Evolutionary conservation across 2,797 vertebrate species (phyloP).

Genomic region (Bucorvus abyssinicus): DNA sequence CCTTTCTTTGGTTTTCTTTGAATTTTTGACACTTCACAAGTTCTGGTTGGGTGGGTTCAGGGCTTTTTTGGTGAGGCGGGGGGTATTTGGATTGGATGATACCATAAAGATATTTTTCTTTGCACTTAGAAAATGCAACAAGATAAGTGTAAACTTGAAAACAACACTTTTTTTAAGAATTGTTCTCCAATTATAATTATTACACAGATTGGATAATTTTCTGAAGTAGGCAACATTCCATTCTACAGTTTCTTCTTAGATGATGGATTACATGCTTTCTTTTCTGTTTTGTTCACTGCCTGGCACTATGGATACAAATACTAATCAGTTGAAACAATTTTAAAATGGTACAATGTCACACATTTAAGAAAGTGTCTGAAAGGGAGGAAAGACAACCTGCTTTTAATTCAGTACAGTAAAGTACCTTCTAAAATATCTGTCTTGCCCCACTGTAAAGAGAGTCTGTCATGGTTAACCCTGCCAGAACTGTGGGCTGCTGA

Average conservation of each 20-base stretch:
- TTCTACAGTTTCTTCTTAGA: not conserved
- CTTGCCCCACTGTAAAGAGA: conserved; percentile 24
- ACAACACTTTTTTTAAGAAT: not conserved
- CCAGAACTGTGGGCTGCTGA: conserved; percentile 47
- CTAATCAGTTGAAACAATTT: not conserved
- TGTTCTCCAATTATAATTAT: not conserved
- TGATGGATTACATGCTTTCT: not conserved
- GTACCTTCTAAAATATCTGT: not conserved
- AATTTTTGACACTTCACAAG: not conserved
- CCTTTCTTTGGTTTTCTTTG: not conserved
- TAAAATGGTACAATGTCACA: not conserved
- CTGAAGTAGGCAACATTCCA: not conserved
- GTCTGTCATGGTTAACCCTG: conserved; percentile 31
- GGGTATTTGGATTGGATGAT: not conserved
- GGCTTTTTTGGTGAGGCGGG: not conserved
- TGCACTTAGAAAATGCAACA: not conserved
- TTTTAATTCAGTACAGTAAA: not conserved
- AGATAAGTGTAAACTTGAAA: not conserved
- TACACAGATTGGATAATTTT: not conserved
- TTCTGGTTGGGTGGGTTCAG: not conserved
- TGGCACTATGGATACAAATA: not conserved
- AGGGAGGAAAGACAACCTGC: not conserved
- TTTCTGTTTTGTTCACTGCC: not conserved
- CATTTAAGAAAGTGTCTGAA: not conserved
- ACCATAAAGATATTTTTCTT: not conserved